Base-by-base conservation (phyloP, 2,797 vertebrate genomes). In the Danio tinwini region DNA sequence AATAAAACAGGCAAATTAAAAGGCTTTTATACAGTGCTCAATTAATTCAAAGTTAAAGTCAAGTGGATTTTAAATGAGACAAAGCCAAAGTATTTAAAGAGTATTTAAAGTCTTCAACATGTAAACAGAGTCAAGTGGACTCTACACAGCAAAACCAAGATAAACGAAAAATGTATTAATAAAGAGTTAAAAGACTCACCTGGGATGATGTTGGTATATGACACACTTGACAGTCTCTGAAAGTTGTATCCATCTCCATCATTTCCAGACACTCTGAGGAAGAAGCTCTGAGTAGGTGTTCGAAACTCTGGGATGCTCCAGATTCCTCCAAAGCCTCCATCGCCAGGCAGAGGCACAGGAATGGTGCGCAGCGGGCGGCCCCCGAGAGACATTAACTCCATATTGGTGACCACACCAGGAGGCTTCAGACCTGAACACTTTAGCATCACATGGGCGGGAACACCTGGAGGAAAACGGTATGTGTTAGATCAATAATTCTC, bases 201-300 rank as follows among this genome's bases (percentile, higher is more conserved):
- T 8, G 97, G 95, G 83, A 95, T 85, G 29, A 96, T 90, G 39
- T 95, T 96, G 73, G 91, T 96, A 91, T 97, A 99, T 61, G 96
- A 95, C 83, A 98, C 95, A 17, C 94, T 96, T 0, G 97, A 99
- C 84, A 98, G 91, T 47, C 96, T 95, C 84, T 98, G 96, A 88
- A 99, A 92, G 58, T 88, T 88, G 84, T 96, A 94, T 5, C 96
- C 96, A 11, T 93, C 92, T 2, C 87, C 85, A 0, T 98, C 97
- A 83, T 93, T 90, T 1, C 97, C 97, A 3, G 91, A 95, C 81
- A 95, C 94, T 88, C 94, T 96, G 87, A 99, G 93, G 83, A 96
- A 96, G 89, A 98, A 98, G 82, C 95, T 96, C 50, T 96, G 95
- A 0, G 85, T 84, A 16, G 97, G 97, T 0, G 93, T 92, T 0